Conservation (phyloP, 1,140 invertebrate species). For the Sycobia sp. region DNA sequence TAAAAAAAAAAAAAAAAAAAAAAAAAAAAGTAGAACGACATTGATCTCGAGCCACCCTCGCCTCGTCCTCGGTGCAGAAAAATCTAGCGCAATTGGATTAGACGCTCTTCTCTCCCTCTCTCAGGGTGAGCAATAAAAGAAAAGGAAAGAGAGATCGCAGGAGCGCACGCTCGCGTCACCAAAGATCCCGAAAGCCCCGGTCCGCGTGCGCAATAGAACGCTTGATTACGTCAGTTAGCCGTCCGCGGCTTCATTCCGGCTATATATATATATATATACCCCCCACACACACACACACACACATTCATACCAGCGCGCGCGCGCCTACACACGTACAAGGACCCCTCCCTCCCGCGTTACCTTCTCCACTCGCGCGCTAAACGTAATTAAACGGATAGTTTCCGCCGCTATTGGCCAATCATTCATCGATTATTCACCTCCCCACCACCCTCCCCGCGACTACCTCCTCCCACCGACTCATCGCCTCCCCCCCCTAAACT, state of each 20-base stretch:
- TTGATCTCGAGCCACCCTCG: no score
- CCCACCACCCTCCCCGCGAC: neutral
- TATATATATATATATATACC: no score
- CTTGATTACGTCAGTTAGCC: conserved; percentile 59
- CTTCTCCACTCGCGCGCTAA: conserved; percentile 47
- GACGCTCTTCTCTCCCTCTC: no score
- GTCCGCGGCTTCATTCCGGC: conserved; percentile 53
- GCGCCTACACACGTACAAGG: conserved; percentile 14
- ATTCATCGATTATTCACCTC: conserved; percentile 56
- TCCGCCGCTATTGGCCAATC: conserved; percentile 60
- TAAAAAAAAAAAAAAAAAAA: no score
- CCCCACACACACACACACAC: no score
- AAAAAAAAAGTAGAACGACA: no score
- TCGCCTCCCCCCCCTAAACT: no score
- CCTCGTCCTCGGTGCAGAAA: no score
- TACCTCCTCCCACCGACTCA: neutral
- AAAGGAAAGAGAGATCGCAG: neutral
- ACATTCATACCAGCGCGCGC: conserved; percentile 46
- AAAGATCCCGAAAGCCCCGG: conserved; percentile 6
- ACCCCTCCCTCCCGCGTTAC: conserved; percentile 5
- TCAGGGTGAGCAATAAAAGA: no score
- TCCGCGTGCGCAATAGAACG: conserved; percentile 39
- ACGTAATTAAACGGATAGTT: conserved; percentile 62
- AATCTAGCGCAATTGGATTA: no score
- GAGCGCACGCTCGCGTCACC: neutral